Percentiles rank a stretch among this genome's conserved stretches.
phyloP scores from a whole-genome alignment of 2,888 invertebrate genomes.

The Caenorhabditis panamensis region DNA sequence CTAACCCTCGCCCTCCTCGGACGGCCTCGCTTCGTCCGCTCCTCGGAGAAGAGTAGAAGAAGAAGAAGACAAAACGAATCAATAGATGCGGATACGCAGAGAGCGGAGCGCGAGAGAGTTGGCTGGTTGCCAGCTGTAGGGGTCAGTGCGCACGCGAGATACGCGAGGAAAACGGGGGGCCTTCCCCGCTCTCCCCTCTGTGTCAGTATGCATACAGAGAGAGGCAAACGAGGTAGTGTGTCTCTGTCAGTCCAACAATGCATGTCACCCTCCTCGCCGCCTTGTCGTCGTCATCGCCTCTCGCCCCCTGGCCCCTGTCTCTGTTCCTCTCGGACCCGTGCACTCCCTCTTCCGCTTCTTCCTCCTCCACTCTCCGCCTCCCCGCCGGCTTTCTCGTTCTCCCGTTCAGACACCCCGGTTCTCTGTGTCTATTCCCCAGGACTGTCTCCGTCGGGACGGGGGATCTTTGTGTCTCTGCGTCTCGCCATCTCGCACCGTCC shows the following conservation, averaged over 20 bases:
- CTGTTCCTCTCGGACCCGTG: constrained; percentile 3
- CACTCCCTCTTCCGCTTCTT: constrained; percentile 17
- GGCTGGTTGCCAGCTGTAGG: constrained; percentile 59
- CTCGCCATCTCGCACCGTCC: constrained; percentile 37
- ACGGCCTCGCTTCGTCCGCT: constrained; percentile 8
- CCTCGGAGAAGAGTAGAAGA: neutral
- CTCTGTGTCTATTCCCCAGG: constrained; percentile 39
- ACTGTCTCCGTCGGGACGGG: constrained; percentile 32
- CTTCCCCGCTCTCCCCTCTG: constrained; percentile 9
- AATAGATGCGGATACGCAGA: constrained; percentile 43
- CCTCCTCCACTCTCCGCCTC: constrained; percentile 33
- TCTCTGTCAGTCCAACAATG: constrained; percentile 48
- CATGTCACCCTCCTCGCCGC: constrained; percentile 34
- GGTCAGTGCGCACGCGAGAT: constrained; percentile 47
- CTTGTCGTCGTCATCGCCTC: constrained; percentile 28
- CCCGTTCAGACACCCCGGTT: constrained; percentile 31
- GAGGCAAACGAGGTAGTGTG: constrained; percentile 14
- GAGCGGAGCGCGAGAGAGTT: constrained; percentile 33
- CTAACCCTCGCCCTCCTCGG: constrained; percentile 31
- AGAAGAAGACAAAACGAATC: constrained; percentile 43
- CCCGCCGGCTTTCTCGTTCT: constrained; percentile 28
- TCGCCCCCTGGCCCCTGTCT: constrained; percentile 1
- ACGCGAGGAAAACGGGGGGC: constrained; percentile 21
- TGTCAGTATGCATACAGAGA: constrained; percentile 57
- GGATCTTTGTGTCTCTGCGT: constrained; percentile 41